Conservation (phyloP, 2,888 invertebrate genomes). For the Cistogaster globosa region DNA sequence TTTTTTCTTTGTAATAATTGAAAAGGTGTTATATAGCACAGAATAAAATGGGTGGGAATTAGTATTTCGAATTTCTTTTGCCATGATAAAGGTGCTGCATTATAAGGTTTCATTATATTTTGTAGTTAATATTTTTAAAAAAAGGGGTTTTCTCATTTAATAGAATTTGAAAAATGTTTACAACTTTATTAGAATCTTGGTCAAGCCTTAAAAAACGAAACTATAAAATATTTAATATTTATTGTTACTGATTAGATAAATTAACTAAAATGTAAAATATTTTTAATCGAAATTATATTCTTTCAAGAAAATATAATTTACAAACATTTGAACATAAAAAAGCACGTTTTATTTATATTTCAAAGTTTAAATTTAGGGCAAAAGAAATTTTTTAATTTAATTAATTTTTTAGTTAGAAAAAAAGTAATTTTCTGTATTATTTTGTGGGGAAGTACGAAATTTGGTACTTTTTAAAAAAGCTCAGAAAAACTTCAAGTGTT, state of each 20-base stretch:
- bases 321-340: background rate
- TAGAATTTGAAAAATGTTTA: constrained; percentile 7
- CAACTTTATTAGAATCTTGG: constrained; percentile 44
- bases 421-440: too few species aligned
- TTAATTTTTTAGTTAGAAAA: too few species aligned
- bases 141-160: constrained; percentile 27
- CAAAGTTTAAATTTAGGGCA: too few species aligned
- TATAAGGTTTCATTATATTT: constrained; percentile 16
- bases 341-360: background rate
- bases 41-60: constrained; percentile 34
- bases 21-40: constrained; percentile 50
- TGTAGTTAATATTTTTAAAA: background rate
- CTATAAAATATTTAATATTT: constrained; percentile 62
- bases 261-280: constrained; percentile 46
- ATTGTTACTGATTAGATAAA: constrained; percentile 60
- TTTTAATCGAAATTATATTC: background rate
- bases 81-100: constrained; percentile 34
- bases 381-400: too few species aligned
- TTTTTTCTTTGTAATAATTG: constrained; percentile 43
- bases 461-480: too few species aligned
- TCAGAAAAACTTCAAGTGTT: too few species aligned
- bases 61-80: background rate
- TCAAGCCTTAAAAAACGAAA: constrained; percentile 57
- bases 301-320: background rate
- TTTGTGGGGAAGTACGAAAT: too few species aligned